These are phyloP conservation scores for Papilio elwesi DNA, from an alignment of 2,888 invertebrate genomes.

Conservation along the genomic window DNA sequence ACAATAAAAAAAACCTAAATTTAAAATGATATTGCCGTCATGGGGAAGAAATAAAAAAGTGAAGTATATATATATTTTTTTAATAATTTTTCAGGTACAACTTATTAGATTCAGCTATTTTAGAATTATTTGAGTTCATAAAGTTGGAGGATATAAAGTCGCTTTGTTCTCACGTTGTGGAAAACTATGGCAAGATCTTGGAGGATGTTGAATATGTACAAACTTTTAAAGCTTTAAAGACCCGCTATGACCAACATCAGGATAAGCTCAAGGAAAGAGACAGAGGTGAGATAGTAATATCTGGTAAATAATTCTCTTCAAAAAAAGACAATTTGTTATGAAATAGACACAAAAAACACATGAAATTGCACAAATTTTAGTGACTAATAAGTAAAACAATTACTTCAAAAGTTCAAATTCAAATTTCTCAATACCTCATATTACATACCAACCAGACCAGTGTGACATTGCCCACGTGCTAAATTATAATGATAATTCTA, in stretches of 20 bases:
- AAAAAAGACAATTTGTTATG: too few species aligned
- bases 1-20: too few species aligned
- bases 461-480: too few species aligned
- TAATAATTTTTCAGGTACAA: conserved; percentile 46
- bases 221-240: conserved; percentile 97
- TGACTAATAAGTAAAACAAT: too few species aligned
- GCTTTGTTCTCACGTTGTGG: conserved; percentile 96
- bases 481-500: too few species aligned
- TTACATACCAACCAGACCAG: too few species aligned
- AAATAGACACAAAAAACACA: too few species aligned
- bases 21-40: neutral
- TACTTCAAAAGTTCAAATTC: too few species aligned
- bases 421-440: too few species aligned
- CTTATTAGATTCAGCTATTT: conserved; percentile 97
- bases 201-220: conserved; percentile 98
- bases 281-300: conserved; percentile 78
- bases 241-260: conserved; percentile 95
- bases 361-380: too few species aligned
- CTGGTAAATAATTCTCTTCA: neutral
- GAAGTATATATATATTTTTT: neutral
- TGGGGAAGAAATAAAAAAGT: neutral
- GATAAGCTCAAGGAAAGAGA: conserved; percentile 95
- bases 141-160: conserved; percentile 96
- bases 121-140: conserved; percentile 99
- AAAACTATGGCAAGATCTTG: conserved; percentile 97